Base-by-base conservation (phyloP, 1,140 invertebrate species). In the Manduca sexta region DNA sequence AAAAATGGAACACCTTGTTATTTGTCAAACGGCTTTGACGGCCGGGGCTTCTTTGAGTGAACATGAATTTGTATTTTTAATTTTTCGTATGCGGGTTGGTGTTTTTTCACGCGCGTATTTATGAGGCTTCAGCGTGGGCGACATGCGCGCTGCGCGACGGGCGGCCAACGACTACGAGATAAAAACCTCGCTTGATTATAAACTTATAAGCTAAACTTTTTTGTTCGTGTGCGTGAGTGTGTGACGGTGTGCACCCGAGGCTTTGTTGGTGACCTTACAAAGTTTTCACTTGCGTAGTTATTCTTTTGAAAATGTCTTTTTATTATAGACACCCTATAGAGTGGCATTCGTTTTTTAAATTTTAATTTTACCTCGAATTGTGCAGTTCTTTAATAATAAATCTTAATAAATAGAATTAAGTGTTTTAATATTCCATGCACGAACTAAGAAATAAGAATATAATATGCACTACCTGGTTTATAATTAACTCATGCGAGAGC, bases 161-260 rank as follows among this genome's bases (percentile, higher is more conserved):
- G 52, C 79, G 72, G 69, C 69, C 62, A 71, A 64, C 74, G 79
- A 84, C 81, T 83, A 81, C 75, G 69, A 81, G 79, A 84, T 84
- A 84, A 81, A 84, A 83, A 83, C 81, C 64, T 60, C 69, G 75
- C 66, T 79, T 79, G 75, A 83, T 83, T 84, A 81, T 79, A 81
- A 84, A 82, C 78, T 84, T 82, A 84, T 84, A 79, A 81, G 77
- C 74, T 83, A 79, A 82, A 82, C 73, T 79, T 82, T 78, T 80
- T 80, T 79, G 62, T 74, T 69, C 45, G 78, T 82, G 81, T 81
- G 77, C 65, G 78, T 81, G 65, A 53, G 64, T 65, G 55, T 56
- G 57, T 63, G 62, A 61, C 39, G 49, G 66, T 74, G 72, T 72
- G 69, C 60, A 60, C 52, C 48, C 51, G 56, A 71, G 66, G 70